Evolutionary conservation across 1,140 invertebrate species (phyloP).

Genomic region (Lutraria rhynchaena): DNA sequence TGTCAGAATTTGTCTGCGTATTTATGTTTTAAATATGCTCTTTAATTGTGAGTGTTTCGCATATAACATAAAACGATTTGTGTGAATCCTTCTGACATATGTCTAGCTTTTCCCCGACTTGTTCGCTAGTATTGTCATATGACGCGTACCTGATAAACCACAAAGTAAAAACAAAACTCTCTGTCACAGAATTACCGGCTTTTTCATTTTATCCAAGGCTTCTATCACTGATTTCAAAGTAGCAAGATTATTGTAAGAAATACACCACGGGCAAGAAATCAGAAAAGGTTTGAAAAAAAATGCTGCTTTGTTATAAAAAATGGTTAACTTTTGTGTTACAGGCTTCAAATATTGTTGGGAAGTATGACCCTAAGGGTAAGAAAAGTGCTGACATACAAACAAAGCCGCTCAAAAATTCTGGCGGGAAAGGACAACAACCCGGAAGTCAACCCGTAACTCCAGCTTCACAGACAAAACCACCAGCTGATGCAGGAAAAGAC

Average conservation of each 20-base stretch:
- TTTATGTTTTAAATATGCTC: no score
- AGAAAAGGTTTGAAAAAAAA: background rate
- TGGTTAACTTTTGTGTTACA: slow-evolving; percentile 18
- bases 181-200: background rate
- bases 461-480: background rate
- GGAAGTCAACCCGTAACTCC: slow-evolving; percentile 19
- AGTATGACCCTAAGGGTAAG: slow-evolving; percentile 9
- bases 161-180: background rate
- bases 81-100: no score
- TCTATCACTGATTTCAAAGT: background rate
- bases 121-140: no score
- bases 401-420: slow-evolving; percentile 23
- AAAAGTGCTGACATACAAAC: slow-evolving; percentile 18
- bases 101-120: no score
- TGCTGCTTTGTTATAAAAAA: background rate
- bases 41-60: no score
- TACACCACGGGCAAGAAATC: background rate
- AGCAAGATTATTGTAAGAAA: background rate
- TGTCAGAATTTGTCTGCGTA: no score
- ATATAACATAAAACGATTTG: no score
- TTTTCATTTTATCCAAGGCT: background rate
- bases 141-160: background rate
- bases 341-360: slow-evolving; percentile 44
- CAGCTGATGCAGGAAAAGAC: slow-evolving; percentile 4
- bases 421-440: slow-evolving; percentile 13